Conservation (phyloP, 2,113 vertebrate species). For the Stigmatopora nigra region DNA sequence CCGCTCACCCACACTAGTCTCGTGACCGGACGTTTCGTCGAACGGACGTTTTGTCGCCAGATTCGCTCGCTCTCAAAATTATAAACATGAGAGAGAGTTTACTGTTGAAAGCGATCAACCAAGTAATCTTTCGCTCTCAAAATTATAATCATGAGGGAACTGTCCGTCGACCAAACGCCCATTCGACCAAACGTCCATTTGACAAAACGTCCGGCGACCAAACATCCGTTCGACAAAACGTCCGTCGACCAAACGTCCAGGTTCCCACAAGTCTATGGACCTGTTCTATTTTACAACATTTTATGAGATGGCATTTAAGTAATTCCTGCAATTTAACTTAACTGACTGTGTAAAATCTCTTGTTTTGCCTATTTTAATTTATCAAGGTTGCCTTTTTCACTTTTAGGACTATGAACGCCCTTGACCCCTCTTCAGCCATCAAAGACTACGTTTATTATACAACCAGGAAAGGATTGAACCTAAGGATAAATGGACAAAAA, state of each 20-base stretch:
- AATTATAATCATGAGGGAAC: too few species aligned
- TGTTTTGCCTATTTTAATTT: neutral
- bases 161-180: too few species aligned
- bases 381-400: neutral
- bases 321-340: neutral
- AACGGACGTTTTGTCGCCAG: too few species aligned
- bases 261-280: neutral
- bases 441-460: slow-evolving; percentile 18
- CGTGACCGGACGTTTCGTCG: too few species aligned
- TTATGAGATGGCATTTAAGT: neutral
- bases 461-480: slow-evolving; percentile 24
- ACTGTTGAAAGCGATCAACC: too few species aligned
- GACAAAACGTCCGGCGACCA: too few species aligned
- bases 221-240: too few species aligned
- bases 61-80: too few species aligned
- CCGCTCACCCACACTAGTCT: neutral
- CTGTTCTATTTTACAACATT: neutral
- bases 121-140: too few species aligned
- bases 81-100: too few species aligned
- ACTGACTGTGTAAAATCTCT: neutral
- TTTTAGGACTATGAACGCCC: neutral
- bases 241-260: too few species aligned
- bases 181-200: too few species aligned
- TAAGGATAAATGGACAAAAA: neutral
- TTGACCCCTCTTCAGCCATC: slow-evolving; percentile 3